These are phyloP conservation scores for Trichoplusia ni DNA, from an alignment of 1,140 invertebrate species.

Conservation along the genomic window DNA sequence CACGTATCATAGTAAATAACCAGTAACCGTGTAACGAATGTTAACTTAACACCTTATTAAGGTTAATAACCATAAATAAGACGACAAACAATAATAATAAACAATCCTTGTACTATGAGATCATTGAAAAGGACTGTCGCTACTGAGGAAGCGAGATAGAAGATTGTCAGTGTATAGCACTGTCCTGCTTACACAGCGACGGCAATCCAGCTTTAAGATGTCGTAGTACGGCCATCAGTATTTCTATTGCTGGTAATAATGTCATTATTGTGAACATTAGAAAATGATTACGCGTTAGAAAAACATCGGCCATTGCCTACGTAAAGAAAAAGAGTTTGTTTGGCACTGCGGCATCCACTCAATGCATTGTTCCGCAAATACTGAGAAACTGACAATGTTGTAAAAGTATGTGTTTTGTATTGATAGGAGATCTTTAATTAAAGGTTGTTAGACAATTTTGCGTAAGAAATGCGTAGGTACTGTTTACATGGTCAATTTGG, in stretches of 20 bases:
- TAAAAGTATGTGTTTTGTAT: not conserved
- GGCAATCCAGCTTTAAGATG: too few relatives aligned
- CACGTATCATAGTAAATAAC: too few relatives aligned
- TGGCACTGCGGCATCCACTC: constrained; percentile 11
- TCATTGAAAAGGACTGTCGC: too few relatives aligned
- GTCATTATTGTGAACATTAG: constrained; percentile 19
- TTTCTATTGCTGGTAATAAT: constrained; percentile 11
- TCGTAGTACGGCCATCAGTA: too few relatives aligned
- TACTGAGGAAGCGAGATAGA: too few relatives aligned
- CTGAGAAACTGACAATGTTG: constrained; percentile 15
- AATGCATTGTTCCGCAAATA: constrained; percentile 22
- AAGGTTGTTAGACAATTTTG: not conserved
- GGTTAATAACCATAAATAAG: not conserved
- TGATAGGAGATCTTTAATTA: not conserved
- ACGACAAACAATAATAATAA: constrained; percentile 15
- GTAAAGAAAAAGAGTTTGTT: constrained; percentile 20
- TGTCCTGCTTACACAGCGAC: too few relatives aligned
- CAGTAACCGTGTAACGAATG: not conserved
- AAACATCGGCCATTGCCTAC: constrained; percentile 11
- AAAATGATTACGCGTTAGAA: constrained; percentile 26
- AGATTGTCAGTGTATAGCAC: too few relatives aligned
- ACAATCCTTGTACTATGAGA: not conserved
- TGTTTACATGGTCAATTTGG: not conserved
- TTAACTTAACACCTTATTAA: constrained; percentile 20
- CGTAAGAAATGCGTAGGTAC: not conserved